Evolutionary conservation across 2,888 invertebrate genomes (phyloP).

Genomic region (Diplolepis rosae): DNA sequence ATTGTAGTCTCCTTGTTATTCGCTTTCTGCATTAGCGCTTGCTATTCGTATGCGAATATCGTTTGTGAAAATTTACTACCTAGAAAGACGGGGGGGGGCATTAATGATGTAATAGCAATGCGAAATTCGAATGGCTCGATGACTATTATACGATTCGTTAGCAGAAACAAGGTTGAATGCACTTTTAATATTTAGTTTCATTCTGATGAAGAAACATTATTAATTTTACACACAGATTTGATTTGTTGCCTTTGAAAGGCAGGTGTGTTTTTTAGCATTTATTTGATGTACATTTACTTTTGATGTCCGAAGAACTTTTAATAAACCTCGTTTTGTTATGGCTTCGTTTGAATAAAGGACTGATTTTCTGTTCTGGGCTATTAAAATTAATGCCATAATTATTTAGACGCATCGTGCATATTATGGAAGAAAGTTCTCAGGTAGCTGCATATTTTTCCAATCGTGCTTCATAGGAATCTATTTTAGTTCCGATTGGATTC

Average conservation of each 20-base stretch:
- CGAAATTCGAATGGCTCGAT: not conserved
- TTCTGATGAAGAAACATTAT: not conserved
- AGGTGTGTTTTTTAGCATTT: too few species aligned
- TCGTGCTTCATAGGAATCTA: conserved; percentile 24
- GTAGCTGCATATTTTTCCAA: not conserved
- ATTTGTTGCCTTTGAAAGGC: too few species aligned
- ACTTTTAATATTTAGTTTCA: not conserved
- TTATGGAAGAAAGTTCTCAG: not conserved
- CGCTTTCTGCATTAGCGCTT: too few species aligned
- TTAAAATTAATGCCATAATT: not conserved
- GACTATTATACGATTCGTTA: not conserved
- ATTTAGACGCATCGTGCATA: not conserved
- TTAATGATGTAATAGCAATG: not conserved
- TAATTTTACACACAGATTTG: too few species aligned
- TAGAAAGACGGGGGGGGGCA: not conserved
- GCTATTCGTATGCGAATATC: not conserved
- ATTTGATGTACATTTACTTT: too few species aligned
- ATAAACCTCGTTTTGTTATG: not conserved
- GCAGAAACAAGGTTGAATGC: not conserved
- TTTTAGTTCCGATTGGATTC: conserved; percentile 30
- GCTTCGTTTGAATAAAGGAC: not conserved
- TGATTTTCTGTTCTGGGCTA: not conserved
- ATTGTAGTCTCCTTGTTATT: not conserved
- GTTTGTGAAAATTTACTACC: not conserved
- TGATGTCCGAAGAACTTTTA: too few species aligned